Evolutionary conservation across 2,113 vertebrate species (phyloP).

Genomic region (Cebus imitator): DNA sequence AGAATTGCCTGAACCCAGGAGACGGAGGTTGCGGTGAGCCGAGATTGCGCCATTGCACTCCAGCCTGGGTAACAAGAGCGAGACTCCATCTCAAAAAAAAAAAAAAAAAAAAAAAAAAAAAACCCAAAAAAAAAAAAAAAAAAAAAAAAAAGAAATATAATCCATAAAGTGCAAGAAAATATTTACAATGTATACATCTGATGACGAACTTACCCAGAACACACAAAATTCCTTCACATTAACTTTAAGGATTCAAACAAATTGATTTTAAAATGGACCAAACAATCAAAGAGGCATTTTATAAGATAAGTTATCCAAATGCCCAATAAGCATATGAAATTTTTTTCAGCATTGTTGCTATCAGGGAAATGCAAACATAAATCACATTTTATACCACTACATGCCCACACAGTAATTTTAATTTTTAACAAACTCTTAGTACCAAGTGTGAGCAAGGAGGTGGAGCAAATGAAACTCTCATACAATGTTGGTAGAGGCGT

Average conservation of each 20-base stretch:
- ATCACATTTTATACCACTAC: not conserved
- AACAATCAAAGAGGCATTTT: not conserved
- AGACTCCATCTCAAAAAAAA: too few species aligned
- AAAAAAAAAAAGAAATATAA: not conserved
- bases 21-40: too few species aligned
- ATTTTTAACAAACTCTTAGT: not conserved
- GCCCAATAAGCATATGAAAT: not conserved
- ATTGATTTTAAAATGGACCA: not conserved
- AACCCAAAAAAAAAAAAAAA: too few species aligned
- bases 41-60: too few species aligned
- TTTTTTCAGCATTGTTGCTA: not conserved
- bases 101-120: not conserved
- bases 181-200: not conserved
- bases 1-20: too few species aligned
- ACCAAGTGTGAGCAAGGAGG: not conserved
- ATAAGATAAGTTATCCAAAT: not conserved
- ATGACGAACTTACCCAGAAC: not conserved
- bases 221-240: not conserved
- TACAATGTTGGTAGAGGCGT: not conserved
- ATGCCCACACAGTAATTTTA: not conserved
- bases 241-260: not conserved
- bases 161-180: not conserved
- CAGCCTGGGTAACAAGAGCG: too few species aligned
- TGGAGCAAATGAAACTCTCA: not conserved
- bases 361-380: not conserved